A percentile compares a stretch with the other conserved stretches of the same genome.
Evolutionary conservation across 2,888 invertebrate genomes (phyloP).

Genomic region (Acrobasis consociella): DNA sequence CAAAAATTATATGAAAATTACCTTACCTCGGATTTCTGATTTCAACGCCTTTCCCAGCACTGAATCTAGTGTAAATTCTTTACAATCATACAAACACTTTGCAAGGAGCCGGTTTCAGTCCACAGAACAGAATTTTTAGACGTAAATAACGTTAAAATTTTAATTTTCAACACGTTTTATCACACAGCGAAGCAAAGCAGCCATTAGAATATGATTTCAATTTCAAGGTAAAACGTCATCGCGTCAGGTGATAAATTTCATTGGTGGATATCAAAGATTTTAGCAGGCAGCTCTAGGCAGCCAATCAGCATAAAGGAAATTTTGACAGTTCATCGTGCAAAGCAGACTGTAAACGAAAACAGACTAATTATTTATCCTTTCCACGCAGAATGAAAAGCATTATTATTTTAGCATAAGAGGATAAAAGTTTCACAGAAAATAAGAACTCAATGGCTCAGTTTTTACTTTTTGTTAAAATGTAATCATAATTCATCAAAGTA

Average conservation of each 20-base stretch:
- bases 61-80: neutral
- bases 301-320: neutral
- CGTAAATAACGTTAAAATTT: conserved; percentile 35
- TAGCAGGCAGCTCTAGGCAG: neutral
- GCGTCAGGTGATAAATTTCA: conserved; percentile 25
- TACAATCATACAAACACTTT: conserved; percentile 1
- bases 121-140: conserved; percentile 26
- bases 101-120: conserved; percentile 22
- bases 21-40: conserved; percentile 46
- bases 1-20: conserved; percentile 52
- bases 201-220: conserved; percentile 49
- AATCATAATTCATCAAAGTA: too few species aligned
- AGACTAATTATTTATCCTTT: neutral
- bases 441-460: too few species aligned
- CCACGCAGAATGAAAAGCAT: neutral
- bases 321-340: conserved; percentile 10
- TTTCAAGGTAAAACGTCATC: conserved; percentile 38
- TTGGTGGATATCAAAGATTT: conserved; percentile 24
- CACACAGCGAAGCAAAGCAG: conserved; percentile 42
- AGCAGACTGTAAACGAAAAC: neutral
- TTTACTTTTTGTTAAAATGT: too few species aligned
- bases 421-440: too few species aligned
- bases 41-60: conserved; percentile 21
- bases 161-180: conserved; percentile 51
- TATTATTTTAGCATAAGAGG: too few species aligned